Conservation (phyloP, 2,113 vertebrate species). For the Clinocottus analis region DNA sequence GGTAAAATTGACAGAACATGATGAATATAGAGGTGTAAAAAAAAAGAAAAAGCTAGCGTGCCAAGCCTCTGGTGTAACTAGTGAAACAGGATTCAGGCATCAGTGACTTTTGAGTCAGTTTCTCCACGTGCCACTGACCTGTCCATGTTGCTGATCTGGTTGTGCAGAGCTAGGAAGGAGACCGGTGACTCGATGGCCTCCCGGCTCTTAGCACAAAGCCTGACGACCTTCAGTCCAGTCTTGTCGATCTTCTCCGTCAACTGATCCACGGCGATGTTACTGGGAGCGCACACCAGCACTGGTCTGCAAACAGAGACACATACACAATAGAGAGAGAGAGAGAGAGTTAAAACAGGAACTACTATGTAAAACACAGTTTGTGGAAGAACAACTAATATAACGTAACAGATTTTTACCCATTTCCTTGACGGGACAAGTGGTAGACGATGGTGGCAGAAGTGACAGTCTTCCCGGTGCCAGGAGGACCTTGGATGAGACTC, state of each 20-base stretch:
- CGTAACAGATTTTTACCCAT: constrained; percentile 87
- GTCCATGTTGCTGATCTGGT: constrained; percentile 99
- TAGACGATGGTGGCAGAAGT: constrained; percentile 99
- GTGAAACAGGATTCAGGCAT: not conserved
- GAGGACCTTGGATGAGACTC: constrained; percentile 98
- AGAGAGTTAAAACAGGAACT: not conserved
- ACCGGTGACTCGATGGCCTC: constrained; percentile 98
- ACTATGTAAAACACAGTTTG: not conserved
- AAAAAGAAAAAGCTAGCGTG: too few species aligned
- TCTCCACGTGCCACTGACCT: constrained; percentile 83
- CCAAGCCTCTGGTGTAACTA: not conserved
- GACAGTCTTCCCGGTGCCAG: constrained; percentile 97
- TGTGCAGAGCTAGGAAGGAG: constrained; percentile 96
- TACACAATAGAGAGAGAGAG: not conserved
- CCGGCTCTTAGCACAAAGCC: constrained; percentile 96
- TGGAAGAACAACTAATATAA: too few species aligned
- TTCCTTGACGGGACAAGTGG: constrained; percentile 97
- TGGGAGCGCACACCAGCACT: constrained; percentile 96
- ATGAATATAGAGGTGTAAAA: too few species aligned
- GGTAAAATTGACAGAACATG: not conserved
- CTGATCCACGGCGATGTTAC: constrained; percentile 98
- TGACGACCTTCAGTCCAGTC: constrained; percentile 96
- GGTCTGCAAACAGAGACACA: constrained; percentile 81
- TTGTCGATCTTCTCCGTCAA: constrained; percentile 98
- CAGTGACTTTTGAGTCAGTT: not conserved